phyloP scores from a whole-genome alignment of 2,797 vertebrate species.

The Meda fulgida region DNA sequence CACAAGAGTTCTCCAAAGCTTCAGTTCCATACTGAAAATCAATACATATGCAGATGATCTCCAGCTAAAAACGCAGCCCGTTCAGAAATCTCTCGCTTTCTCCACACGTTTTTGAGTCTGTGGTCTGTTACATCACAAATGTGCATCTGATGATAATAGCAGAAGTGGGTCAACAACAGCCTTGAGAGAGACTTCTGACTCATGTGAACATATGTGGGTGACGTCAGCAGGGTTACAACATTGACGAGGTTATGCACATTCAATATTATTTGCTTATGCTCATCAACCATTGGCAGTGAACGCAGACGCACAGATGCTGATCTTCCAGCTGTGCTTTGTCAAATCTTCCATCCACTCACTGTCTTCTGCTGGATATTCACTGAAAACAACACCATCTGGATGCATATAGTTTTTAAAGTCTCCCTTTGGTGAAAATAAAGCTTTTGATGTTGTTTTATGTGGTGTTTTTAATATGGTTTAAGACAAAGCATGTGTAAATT shows the following conservation, averaged over 20 bases:
- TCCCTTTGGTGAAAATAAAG: too few relatives aligned
- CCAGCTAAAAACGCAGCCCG: not conserved
- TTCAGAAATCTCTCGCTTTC: not conserved
- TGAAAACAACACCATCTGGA: not conserved
- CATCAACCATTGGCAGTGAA: not conserved
- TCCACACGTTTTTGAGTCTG: not conserved
- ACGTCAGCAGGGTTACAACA: constrained; percentile 3
- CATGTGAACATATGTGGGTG: constrained; percentile 12
- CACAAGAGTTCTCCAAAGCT: not conserved
- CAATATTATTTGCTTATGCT: not conserved
- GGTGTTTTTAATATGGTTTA: too few relatives aligned
- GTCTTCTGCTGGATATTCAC: not conserved
- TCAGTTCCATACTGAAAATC: not conserved
- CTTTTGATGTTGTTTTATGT: too few relatives aligned
- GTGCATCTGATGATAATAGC: not conserved
- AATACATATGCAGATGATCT: not conserved
- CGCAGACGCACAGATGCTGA: not conserved
- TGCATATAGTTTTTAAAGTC: not conserved
- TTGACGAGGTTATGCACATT: not conserved
- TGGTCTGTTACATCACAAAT: not conserved
- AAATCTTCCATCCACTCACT: not conserved
- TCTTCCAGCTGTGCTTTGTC: constrained; percentile 10
- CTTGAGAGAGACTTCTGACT: constrained; percentile 26
- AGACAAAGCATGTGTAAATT: too few relatives aligned
- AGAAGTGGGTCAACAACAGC: constrained; percentile 22